These are phyloP conservation scores for Anoplolepis gracilipes DNA, from an alignment of 1,140 invertebrate genomes.

Conservation along the genomic window DNA sequence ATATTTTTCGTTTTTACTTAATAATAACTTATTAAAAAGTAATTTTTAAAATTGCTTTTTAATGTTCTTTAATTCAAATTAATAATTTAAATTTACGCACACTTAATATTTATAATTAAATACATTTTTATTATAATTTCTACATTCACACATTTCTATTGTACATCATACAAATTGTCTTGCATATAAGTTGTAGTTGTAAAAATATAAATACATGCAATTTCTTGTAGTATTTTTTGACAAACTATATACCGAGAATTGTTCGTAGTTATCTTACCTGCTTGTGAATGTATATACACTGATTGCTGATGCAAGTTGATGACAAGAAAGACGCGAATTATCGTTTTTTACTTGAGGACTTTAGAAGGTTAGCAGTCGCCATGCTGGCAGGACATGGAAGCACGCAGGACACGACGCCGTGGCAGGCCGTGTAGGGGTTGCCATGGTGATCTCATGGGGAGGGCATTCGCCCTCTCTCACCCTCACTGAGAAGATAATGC, in stretches of 20 bases:
- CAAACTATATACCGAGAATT: not conserved
- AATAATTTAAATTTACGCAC: not conserved
- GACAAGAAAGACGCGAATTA: conserved; percentile 67
- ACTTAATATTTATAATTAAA: not conserved
- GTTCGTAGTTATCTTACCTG: no score
- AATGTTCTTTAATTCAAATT: no score
- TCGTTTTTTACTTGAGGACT: conserved; percentile 75
- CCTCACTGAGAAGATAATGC: conserved; percentile 82
- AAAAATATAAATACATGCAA: not conserved
- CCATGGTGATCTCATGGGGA: conserved; percentile 84
- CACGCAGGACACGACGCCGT: conserved; percentile 80
- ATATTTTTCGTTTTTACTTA: not conserved
- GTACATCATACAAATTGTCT: not conserved
- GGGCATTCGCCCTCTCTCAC: conserved; percentile 83
- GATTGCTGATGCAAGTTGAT: conserved; percentile 9
- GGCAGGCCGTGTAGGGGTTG: conserved; percentile 82
- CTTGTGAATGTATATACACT: not conserved
- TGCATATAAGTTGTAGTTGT: no score
- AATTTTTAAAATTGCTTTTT: no score
- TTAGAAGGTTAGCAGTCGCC: conserved; percentile 82
- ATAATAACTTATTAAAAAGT: not conserved
- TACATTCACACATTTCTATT: not conserved
- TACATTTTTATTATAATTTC: not conserved
- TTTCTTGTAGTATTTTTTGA: not conserved
- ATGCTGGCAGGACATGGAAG: conserved; percentile 81